Conservation (phyloP, 1,140 invertebrate genomes). For the Orius insidiosus region DNA sequence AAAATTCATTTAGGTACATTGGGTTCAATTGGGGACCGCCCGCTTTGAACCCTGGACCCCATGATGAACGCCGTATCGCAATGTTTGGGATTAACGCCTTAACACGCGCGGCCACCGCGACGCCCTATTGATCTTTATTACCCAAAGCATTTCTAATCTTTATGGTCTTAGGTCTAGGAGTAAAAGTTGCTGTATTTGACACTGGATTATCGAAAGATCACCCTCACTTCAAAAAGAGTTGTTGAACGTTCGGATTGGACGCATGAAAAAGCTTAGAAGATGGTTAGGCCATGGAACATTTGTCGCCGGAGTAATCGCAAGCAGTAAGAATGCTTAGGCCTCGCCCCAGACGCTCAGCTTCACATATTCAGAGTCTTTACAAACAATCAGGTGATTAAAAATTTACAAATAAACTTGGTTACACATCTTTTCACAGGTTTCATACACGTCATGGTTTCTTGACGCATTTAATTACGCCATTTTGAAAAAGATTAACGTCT, state of each 20-base stretch:
- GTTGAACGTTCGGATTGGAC: conserved; percentile 94
- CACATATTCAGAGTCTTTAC: conserved; percentile 93
- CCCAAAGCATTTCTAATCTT: too few species aligned
- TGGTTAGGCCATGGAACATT: conserved; percentile 92
- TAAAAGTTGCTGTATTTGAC: conserved; percentile 88
- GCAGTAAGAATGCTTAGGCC: conserved; percentile 77
- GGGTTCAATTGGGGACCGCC: too few species aligned
- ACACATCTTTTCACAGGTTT: conserved; percentile 41
- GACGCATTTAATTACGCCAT: conserved; percentile 98
- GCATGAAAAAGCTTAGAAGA: conserved; percentile 85
- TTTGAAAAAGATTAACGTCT: conserved; percentile 78
- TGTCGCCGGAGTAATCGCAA: conserved; percentile 89
- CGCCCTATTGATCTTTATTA: too few species aligned
- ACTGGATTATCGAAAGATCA: conserved; percentile 81
- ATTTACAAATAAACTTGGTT: background rate
- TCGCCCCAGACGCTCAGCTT: conserved; percentile 87
- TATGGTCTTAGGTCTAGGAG: conserved; percentile 38
- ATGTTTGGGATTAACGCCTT: too few species aligned
- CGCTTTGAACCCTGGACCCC: too few species aligned
- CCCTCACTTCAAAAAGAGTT: conserved; percentile 81
- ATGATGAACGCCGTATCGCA: too few species aligned
- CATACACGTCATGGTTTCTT: conserved; percentile 95
- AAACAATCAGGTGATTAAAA: conserved; percentile 61
- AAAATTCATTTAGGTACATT: too few species aligned
- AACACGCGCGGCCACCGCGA: too few species aligned